Percentiles rank a stretch among this genome's conserved stretches.
Conservation (phyloP, 1,140 invertebrate genomes). For the Zaprionus nigranus region DNA sequence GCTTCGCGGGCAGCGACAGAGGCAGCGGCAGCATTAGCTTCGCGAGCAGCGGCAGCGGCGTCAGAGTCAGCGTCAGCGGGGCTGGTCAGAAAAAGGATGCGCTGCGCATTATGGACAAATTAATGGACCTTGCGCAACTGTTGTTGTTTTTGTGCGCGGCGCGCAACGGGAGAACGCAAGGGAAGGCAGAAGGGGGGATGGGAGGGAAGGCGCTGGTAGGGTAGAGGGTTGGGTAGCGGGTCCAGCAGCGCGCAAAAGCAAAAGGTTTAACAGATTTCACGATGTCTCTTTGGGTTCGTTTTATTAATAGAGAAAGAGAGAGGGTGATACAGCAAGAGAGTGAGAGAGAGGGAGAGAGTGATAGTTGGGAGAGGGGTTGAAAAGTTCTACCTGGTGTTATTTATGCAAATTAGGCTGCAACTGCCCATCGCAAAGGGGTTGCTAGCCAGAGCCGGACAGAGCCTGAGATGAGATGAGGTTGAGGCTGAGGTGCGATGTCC, state of each 20-base stretch:
- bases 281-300: not conserved
- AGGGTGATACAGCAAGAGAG: not conserved
- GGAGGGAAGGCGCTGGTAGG: not conserved
- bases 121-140: slow-evolving; percentile 59
- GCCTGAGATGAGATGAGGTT: not conserved
- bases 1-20: slow-evolving; percentile 2
- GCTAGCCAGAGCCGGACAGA: slow-evolving; percentile 22
- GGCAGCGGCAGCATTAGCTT: not conserved
- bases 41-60: slow-evolving; percentile 12
- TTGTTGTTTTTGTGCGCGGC: slow-evolving; percentile 37
- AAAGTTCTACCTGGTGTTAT: not conserved
- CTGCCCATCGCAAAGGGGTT: slow-evolving; percentile 24
- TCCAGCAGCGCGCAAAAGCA: not conserved
- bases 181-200: not conserved
- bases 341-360: not conserved
- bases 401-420: slow-evolving; percentile 3
- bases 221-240: not conserved
- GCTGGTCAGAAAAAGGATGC: slow-evolving; percentile 60
- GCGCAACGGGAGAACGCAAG: not conserved
- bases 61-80: not conserved
- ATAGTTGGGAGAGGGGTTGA: not conserved
- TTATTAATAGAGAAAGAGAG: not conserved
- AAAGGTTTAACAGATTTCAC: not conserved
- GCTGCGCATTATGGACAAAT: slow-evolving; percentile 64
- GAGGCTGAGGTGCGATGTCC: slow-evolving; percentile 74